A percentile compares a stretch with the other conserved stretches of the same genome.
Evolutionary conservation across 2,113 vertebrate genomes (phyloP).

Genomic region (Hiodon tergisus): DNA sequence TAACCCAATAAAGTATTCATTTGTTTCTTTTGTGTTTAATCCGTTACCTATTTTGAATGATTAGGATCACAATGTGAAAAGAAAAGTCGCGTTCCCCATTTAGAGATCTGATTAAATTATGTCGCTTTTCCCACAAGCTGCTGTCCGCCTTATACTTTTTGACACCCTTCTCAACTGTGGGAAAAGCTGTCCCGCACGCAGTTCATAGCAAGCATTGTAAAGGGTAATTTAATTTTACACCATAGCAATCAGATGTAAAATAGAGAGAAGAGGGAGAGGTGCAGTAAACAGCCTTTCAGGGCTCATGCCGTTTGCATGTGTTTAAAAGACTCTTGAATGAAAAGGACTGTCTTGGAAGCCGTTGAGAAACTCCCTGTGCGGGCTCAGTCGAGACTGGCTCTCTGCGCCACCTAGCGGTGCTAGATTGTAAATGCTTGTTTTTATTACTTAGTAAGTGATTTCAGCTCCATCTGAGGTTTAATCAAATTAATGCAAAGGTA

Average conservation of each 20-base stretch:
- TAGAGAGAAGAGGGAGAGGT: conserved; percentile 28
- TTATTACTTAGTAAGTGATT: too few relatives aligned
- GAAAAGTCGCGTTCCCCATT: conserved; percentile 36
- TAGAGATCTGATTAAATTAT: conserved; percentile 48
- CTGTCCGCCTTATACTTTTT: conserved; percentile 32
- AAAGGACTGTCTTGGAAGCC: conserved; percentile 22
- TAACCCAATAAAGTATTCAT: conserved; percentile 26
- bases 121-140: conserved; percentile 51
- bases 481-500: too few relatives aligned
- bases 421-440: too few relatives aligned
- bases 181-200: conserved; percentile 38
- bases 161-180: conserved; percentile 33
- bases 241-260: conserved; percentile 35
- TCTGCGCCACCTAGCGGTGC: conserved; percentile 33
- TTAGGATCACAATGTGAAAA: conserved; percentile 32
- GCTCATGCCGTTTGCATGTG: conserved; percentile 38
- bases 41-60: conserved; percentile 42
- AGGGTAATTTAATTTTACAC: conserved; percentile 52
- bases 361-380: conserved; percentile 15
- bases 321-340: conserved; percentile 32
- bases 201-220: conserved; percentile 39
- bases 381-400: conserved; percentile 12
- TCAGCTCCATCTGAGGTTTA: too few relatives aligned
- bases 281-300: conserved; percentile 40
- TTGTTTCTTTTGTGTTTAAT: conserved; percentile 14